These are phyloP conservation scores for Drosophila mimetica DNA, from an alignment of 2,888 invertebrate genomes.

Conservation along the genomic window DNA sequence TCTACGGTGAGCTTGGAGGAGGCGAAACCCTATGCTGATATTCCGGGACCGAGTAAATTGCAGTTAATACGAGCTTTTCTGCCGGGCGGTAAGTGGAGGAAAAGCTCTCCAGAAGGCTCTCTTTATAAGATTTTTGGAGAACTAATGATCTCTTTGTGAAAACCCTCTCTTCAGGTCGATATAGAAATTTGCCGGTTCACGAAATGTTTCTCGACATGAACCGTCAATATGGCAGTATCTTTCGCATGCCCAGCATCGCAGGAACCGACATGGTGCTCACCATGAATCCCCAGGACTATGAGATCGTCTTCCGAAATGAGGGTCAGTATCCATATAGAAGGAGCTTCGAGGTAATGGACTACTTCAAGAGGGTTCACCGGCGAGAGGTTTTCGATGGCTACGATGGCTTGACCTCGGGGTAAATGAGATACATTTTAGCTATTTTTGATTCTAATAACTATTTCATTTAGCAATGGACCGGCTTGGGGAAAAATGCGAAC, in stretches of 20 bases:
- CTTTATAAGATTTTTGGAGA: background rate
- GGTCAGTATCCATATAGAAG: slow-evolving; percentile 84
- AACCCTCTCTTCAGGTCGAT: slow-evolving; percentile 54
- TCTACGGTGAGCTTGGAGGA: slow-evolving; percentile 37
- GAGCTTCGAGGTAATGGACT: slow-evolving; percentile 81
- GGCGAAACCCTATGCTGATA: slow-evolving; percentile 69
- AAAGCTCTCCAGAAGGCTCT: slow-evolving; percentile 24
- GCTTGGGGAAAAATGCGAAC: slow-evolving; percentile 88
- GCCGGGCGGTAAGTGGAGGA: slow-evolving; percentile 72
- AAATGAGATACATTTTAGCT: slow-evolving; percentile 1
- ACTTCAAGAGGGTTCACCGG: slow-evolving; percentile 81
- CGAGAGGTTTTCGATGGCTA: slow-evolving; percentile 61
- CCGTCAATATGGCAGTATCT: slow-evolving; percentile 83
- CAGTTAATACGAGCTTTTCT: slow-evolving; percentile 65
- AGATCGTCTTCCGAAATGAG: slow-evolving; percentile 84
- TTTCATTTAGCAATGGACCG: slow-evolving; percentile 86
- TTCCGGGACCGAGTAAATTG: slow-evolving; percentile 77
- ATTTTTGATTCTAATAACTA: background rate
- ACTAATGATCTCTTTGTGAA: background rate
- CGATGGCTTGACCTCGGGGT: slow-evolving; percentile 71
- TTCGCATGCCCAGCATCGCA: slow-evolving; percentile 83
- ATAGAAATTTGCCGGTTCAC: slow-evolving; percentile 42
- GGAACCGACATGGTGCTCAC: slow-evolving; percentile 81
- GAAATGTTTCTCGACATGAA: slow-evolving; percentile 64
- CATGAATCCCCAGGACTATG: slow-evolving; percentile 86